Evolutionary conservation across 1,140 invertebrate species (phyloP).

Genomic region (Hycleus phaleratus): DNA sequence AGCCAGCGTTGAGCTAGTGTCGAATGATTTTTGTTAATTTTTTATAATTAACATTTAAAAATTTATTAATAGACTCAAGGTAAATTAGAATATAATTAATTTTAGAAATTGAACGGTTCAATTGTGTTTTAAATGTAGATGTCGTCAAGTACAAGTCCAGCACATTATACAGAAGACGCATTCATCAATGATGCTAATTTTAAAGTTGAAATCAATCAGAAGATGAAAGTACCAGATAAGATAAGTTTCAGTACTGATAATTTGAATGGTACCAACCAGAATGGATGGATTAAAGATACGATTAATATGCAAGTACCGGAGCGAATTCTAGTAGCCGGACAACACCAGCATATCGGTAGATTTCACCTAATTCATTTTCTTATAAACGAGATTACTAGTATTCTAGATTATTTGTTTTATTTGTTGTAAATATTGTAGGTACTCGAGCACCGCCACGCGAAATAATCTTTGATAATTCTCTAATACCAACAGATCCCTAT

Average conservation of each 20-base stretch:
- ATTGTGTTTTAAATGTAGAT: slow-evolving; percentile 12
- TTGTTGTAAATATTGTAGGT: slow-evolving; percentile 41
- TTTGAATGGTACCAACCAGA: slow-evolving; percentile 48
- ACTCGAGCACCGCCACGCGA: slow-evolving; percentile 73
- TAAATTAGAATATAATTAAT: neutral
- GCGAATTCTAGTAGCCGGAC: slow-evolving; percentile 75
- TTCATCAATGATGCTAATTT: slow-evolving; percentile 61
- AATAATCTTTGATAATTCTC: slow-evolving; percentile 73
- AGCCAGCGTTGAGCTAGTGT: too few relatives aligned
- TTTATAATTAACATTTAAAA: too few relatives aligned
- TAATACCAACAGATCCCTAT: slow-evolving; percentile 59
- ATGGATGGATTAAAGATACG: slow-evolving; percentile 63
- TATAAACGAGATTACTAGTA: neutral
- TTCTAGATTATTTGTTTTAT: too few relatives aligned
- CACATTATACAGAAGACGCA: slow-evolving; percentile 46
- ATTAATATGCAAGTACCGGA: slow-evolving; percentile 87
- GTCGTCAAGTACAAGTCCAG: slow-evolving; percentile 32
- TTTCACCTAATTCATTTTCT: neutral
- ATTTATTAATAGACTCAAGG: neutral
- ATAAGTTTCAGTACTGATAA: slow-evolving; percentile 59
- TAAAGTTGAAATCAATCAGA: slow-evolving; percentile 64
- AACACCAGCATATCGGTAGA: slow-evolving; percentile 68
- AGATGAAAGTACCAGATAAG: slow-evolving; percentile 71
- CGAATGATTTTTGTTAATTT: too few relatives aligned
- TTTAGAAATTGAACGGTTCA: neutral